Base-by-base conservation (phyloP, 2,113 vertebrate species). In the Poeciliopsis prolifica region DNA sequence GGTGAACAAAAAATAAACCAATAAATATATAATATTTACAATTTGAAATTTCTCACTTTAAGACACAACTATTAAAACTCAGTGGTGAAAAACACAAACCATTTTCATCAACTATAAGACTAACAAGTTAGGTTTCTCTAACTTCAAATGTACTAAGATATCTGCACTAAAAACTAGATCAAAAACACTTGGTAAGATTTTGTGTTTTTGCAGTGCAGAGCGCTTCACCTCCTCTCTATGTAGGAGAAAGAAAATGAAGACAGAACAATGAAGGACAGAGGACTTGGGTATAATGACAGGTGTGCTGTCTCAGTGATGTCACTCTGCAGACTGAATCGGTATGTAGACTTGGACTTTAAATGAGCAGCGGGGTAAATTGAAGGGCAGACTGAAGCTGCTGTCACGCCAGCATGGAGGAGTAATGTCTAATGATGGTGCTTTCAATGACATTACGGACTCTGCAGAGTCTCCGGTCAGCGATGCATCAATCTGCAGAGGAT, bases 351-450 rank as follows among this genome's bases (percentile, higher is more conserved):
- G 11, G 51, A 33, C 10, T 30, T 40, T 28, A 54, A 62, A 44
- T 0, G 54, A 74, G 70, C 71, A 65, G 67, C 72, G 64, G 30
- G 68, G 61, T 69, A 71, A 82, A 83, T 79, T 88, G 30, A 72
- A 83, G 80, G 80, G 83, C 72, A 71, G 61, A 63, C 13, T 10
- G 74, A 71, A 48, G 33, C 58, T 76, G 54, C 35, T 74, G 69
- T 80, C 78, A 79, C 61, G 8, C 26, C 11, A 51, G 35, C 76
- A n/a, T 54, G 72, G 33, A 75, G 61, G 30, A 9, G 10, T 29
- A 31, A 64, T 58, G 60, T 1, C 10, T 60, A 70, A 80, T 66
- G 51, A 65, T 26, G 60, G 58, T 72, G 61, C 68, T 65, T 83
- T 80, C 67, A 65, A 63, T 78, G 74, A 78, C 77, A 60, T 63